Percentiles rank a stretch among this genome's conserved stretches.
Evolutionary conservation across 2,797 vertebrate species (phyloP).

Genomic region (Okamejei kenojei): DNA sequence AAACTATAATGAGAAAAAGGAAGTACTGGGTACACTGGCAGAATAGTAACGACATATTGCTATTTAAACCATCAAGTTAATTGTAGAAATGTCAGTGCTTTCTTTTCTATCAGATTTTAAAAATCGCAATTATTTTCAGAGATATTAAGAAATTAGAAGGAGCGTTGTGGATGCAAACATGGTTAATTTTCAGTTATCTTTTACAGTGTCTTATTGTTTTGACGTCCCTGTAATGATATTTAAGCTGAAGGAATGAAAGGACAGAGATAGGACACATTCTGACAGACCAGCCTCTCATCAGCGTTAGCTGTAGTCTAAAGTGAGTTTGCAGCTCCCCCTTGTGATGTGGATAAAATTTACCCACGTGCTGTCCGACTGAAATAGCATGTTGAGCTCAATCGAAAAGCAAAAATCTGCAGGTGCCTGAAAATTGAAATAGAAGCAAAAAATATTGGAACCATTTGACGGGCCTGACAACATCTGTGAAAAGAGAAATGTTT

Average conservation of each 20-base stretch:
- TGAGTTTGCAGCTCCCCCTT: constrained; percentile 63
- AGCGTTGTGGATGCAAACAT: background rate
- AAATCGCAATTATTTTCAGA: background rate
- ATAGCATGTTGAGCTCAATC: background rate
- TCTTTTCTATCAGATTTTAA: background rate
- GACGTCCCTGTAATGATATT: background rate
- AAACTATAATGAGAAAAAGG: background rate
- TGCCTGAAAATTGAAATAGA: too few species aligned
- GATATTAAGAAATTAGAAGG: background rate
- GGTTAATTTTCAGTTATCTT: background rate
- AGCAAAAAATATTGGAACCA: too few species aligned
- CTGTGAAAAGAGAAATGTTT: background rate
- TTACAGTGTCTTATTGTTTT: background rate
- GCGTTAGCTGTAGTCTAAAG: constrained; percentile 38
- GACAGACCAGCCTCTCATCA: too few species aligned
- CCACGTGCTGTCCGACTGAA: background rate
- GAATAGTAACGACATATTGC: background rate
- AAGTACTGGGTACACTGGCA: background rate
- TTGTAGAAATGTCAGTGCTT: background rate
- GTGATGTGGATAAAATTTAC: constrained; percentile 49
- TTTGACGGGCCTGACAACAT: too few species aligned
- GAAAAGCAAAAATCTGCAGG: too few species aligned
- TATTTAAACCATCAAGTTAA: background rate
- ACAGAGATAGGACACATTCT: background rate
- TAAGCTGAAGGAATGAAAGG: background rate